phyloP scores from a whole-genome alignment of 2,888 invertebrate species.

The Hartigia nigra region DNA sequence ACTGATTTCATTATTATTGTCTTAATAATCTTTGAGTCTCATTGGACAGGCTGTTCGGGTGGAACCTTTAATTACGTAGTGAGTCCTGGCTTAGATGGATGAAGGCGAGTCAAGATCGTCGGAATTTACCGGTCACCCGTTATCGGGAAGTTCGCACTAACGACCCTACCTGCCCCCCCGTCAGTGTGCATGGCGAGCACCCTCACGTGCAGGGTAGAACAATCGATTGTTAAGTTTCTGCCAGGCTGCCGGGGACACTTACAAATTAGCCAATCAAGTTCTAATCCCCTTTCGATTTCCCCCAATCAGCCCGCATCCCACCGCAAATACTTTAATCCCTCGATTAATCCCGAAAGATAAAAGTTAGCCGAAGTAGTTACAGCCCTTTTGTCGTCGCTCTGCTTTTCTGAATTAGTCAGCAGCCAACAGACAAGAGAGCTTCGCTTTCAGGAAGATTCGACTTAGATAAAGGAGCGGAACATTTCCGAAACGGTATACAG shows the following conservation, averaged over 20 bases:
- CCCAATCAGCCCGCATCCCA: slow-evolving; percentile 61
- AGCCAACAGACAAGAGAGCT: not conserved
- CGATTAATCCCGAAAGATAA: slow-evolving; percentile 66
- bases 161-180: not conserved
- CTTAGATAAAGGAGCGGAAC: not conserved
- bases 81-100: not conserved
- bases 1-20: not conserved
- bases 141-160: slow-evolving; percentile 3
- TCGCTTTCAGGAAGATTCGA: not conserved
- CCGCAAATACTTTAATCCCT: slow-evolving; percentile 65
- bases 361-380: slow-evolving; percentile 60
- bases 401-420: slow-evolving; percentile 5
- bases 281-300: slow-evolving; percentile 61
- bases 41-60: not conserved
- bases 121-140: not conserved
- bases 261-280: slow-evolving; percentile 67
- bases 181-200: slow-evolving; percentile 5
- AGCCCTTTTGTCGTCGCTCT: slow-evolving; percentile 62
- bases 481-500: not conserved
- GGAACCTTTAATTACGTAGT: not conserved
- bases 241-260: slow-evolving; percentile 61
- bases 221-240: slow-evolving; percentile 62
- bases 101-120: not conserved
- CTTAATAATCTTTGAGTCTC: not conserved
- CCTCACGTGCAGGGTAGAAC: slow-evolving; percentile 19